Percentiles rank a stretch among this genome's conserved stretches.
These are phyloP conservation scores for Catharus fuscescens DNA, from an alignment of 2,113 vertebrate species.

Conservation along the genomic window DNA sequence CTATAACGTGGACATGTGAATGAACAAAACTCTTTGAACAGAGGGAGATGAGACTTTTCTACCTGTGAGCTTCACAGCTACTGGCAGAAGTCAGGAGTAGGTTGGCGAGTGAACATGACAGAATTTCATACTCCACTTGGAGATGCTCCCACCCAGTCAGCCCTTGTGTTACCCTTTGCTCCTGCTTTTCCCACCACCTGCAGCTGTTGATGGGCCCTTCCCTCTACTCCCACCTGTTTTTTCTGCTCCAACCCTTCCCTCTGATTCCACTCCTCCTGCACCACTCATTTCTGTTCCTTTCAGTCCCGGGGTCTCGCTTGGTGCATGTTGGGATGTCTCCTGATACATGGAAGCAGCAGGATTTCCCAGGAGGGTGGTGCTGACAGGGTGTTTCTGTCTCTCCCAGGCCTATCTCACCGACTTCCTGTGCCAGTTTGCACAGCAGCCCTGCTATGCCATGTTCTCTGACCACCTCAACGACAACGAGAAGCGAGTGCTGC, in stretches of 20 bases:
- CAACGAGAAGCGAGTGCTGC: slow-evolving; percentile 88
- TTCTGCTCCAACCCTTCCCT: neutral
- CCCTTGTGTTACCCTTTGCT: neutral
- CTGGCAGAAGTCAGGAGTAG: neutral
- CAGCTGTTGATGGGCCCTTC: neutral
- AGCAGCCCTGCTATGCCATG: slow-evolving; percentile 95
- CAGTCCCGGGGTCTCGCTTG: rapidly evolving
- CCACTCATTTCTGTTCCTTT: neutral
- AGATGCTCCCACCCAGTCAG: neutral
- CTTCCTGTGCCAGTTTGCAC: slow-evolving; percentile 96
- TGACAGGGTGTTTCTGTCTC: slow-evolving; percentile 20
- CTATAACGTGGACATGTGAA: neutral
- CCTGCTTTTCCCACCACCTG: neutral
- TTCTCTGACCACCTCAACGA: slow-evolving; percentile 96
- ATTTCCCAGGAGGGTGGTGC: neutral
- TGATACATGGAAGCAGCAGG: neutral
- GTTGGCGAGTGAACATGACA: neutral
- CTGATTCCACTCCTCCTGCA: neutral
- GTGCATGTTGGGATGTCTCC: neutral
- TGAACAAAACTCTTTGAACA: neutral
- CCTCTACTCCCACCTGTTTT: neutral
- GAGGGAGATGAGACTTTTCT: neutral
- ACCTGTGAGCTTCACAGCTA: neutral
- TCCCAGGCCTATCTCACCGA: slow-evolving; percentile 94
- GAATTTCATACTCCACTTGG: neutral